Conservation (phyloP, 2,113 vertebrate genomes). For the Neotragus pygmaeus region DNA sequence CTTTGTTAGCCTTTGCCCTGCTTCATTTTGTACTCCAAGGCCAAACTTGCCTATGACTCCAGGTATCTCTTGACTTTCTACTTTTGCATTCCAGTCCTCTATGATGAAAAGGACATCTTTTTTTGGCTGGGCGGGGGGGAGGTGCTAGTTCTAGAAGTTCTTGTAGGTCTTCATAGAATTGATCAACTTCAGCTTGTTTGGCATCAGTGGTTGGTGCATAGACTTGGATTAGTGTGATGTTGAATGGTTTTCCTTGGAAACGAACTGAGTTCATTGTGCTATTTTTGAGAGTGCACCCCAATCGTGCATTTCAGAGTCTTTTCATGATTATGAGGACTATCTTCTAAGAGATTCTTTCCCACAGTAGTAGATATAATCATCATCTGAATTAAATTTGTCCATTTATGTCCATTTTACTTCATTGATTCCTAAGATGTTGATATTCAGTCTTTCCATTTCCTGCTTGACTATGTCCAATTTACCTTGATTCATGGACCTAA, state of each 20-base stretch:
- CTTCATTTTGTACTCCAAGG: not conserved
- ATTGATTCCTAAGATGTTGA: not conserved
- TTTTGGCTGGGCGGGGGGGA: fast-evolving
- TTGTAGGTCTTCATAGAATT: not conserved
- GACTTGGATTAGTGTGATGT: not conserved
- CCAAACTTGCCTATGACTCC: not conserved
- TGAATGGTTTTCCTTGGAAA: not conserved
- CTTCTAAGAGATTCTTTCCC: not conserved
- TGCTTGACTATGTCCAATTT: not conserved
- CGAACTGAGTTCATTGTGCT: not conserved
- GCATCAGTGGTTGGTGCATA: not conserved
- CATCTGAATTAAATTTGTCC: not conserved
- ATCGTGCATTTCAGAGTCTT: not conserved
- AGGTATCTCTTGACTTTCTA: not conserved
- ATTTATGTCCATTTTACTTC: not conserved
- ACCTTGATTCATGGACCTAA: not conserved
- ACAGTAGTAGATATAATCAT: not conserved
- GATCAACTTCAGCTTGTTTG: not conserved
- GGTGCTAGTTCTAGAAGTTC: not conserved
- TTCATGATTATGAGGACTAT: not conserved
- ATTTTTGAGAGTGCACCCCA: not conserved
- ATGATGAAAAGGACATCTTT: not conserved
- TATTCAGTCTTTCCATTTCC: not conserved
- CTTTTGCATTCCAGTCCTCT: not conserved
- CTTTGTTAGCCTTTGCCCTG: not conserved